Conservation (phyloP, 2,113 vertebrate species). For the Spea multiplicata region DNA sequence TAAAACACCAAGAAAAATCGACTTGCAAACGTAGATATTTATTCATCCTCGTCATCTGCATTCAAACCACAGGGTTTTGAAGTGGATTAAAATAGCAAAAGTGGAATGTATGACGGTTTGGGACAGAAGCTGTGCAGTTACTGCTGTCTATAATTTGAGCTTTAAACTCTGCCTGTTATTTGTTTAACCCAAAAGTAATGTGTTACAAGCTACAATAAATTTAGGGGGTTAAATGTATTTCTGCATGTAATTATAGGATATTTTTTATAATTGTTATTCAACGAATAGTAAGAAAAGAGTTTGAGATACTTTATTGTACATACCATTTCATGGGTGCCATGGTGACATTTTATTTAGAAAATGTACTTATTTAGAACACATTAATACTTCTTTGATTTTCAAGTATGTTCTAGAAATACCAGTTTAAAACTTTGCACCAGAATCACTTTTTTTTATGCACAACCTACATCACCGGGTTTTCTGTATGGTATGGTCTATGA, state of each 20-base stretch:
- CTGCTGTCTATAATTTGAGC: conserved; percentile 42
- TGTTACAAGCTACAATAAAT: neutral
- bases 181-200: conserved; percentile 16
- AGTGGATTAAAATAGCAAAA: conserved; percentile 40
- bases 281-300: neutral
- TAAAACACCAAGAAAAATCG: neutral
- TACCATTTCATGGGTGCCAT: too few species aligned
- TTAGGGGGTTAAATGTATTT: neutral
- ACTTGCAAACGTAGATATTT: conserved; percentile 18
- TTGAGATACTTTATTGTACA: too few species aligned
- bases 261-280: neutral
- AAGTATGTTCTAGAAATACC: too few species aligned
- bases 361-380: too few species aligned
- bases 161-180: conserved; percentile 35
- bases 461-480: too few species aligned
- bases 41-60: conserved; percentile 26
- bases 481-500: too few species aligned
- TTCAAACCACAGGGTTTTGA: conserved; percentile 36
- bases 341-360: too few species aligned
- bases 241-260: neutral
- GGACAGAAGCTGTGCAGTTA: conserved; percentile 33
- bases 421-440: too few species aligned
- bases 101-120: conserved; percentile 43
- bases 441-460: too few species aligned
- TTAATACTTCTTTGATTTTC: too few species aligned